Conservation (phyloP, 1,140 invertebrate species). For the Steinernema khuongi region DNA sequence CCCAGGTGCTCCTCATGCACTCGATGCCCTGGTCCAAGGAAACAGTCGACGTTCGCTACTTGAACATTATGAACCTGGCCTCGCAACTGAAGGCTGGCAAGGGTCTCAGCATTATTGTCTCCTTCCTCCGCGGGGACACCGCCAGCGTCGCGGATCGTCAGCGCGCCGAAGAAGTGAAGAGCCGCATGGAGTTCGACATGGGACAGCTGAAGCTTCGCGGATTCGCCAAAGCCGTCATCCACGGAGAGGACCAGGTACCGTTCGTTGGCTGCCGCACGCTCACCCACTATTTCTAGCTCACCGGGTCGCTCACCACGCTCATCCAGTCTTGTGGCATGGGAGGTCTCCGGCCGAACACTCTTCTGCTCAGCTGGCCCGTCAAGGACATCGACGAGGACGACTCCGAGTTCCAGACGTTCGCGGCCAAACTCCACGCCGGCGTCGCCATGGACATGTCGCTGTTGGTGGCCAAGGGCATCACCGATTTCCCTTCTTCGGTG, state of each 20-base stretch:
- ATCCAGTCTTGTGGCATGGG: conserved; percentile 92
- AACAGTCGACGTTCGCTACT: no score
- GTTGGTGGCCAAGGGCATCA: conserved; percentile 44
- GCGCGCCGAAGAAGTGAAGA: conserved; percentile 41
- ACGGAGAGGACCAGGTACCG: conserved; percentile 50
- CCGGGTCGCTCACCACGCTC: conserved; percentile 67
- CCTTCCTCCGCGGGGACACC: conserved; percentile 72
- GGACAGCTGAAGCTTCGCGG: conserved; percentile 40
- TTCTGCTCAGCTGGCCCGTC: conserved; percentile 94
- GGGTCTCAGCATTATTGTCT: conserved; percentile 81
- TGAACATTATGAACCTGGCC: no score
- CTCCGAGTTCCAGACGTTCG: conserved; percentile 47
- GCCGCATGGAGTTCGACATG: conserved; percentile 53
- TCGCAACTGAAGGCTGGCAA: conserved; percentile 91
- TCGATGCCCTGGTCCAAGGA: no score
- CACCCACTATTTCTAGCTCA: conserved; percentile 74
- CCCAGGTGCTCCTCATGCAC: no score
- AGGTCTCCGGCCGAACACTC: conserved; percentile 94
- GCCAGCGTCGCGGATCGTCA: conserved; percentile 37
- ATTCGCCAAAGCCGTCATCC: conserved; percentile 51
- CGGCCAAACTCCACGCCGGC: conserved; percentile 44
- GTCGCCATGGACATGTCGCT: conserved; percentile 52
- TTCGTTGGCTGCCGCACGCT: conserved; percentile 61
- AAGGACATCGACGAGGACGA: conserved; percentile 71
- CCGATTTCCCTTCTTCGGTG: conserved; percentile 36